phyloP scores from a whole-genome alignment of 1,140 invertebrate species.

The Rhizoglyphus robini region DNA sequence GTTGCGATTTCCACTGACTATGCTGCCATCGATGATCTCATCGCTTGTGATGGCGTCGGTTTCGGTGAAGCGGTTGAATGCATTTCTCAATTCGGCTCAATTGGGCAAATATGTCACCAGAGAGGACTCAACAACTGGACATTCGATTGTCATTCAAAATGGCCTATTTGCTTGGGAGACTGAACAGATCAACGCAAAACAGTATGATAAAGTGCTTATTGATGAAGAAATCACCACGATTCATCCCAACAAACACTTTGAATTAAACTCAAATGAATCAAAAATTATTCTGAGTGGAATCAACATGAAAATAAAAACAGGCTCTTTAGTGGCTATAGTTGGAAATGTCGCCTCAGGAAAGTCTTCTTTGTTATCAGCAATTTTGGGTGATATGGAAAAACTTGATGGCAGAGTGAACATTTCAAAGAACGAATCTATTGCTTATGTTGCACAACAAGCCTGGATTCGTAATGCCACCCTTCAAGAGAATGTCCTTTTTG shows the following conservation, averaged over 20 bases:
- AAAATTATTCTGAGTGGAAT: slow-evolving; percentile 24
- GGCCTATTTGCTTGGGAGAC: slow-evolving; percentile 19
- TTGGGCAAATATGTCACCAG: slow-evolving; percentile 20
- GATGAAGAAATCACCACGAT: background rate
- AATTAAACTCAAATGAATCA: background rate
- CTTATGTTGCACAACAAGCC: slow-evolving; percentile 42
- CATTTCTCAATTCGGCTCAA: slow-evolving; percentile 71
- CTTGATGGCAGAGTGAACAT: slow-evolving; percentile 26
- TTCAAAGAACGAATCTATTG: slow-evolving; percentile 28
- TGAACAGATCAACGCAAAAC: background rate
- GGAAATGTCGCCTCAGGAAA: slow-evolving; percentile 41
- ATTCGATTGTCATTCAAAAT: too few species aligned
- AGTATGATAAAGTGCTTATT: background rate
- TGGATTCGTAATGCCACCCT: slow-evolving; percentile 47
- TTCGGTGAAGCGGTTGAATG: slow-evolving; percentile 67
- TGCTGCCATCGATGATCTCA: slow-evolving; percentile 12
- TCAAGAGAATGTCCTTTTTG: slow-evolving; percentile 45
- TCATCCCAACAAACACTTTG: background rate
- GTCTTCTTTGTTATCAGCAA: slow-evolving; percentile 36
- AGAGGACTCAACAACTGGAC: slow-evolving; percentile 17
- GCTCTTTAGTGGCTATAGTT: slow-evolving; percentile 37
- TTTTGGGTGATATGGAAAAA: slow-evolving; percentile 38
- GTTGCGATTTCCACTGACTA: slow-evolving; percentile 29
- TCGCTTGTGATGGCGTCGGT: slow-evolving; percentile 44
- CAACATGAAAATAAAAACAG: slow-evolving; percentile 24